Percentiles rank a stretch among this genome's conserved stretches.
These are phyloP conservation scores for Scaptomyza caliginosa DNA, from an alignment of 2,888 invertebrate species.

Conservation along the genomic window DNA sequence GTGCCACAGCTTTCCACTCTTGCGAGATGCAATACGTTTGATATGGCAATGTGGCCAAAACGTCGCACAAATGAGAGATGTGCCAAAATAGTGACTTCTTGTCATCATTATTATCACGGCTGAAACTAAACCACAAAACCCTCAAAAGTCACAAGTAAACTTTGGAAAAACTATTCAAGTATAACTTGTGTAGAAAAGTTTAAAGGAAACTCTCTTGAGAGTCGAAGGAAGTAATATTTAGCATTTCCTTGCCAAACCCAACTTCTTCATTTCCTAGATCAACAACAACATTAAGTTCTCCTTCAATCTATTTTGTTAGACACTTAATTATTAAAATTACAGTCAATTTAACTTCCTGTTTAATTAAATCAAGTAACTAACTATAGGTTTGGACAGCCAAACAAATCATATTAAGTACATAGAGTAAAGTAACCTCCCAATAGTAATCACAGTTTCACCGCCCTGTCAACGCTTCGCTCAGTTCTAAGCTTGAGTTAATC, in stretches of 20 bases:
- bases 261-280: not conserved
- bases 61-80: slow-evolving; percentile 45
- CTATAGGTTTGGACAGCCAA: not conserved
- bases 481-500: slow-evolving; percentile 55
- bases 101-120: slow-evolving; percentile 23
- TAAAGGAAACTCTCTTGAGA: too few species aligned
- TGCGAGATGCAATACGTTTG: slow-evolving; percentile 43
- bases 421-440: not conserved
- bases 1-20: slow-evolving; percentile 53
- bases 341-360: not conserved
- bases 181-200: not conserved
- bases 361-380: not conserved
- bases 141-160: slow-evolving; percentile 6
- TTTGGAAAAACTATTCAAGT: not conserved
- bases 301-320: not conserved
- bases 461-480: slow-evolving; percentile 45
- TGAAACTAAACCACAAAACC: not conserved
- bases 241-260: too few species aligned
- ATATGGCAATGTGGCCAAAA: slow-evolving; percentile 34
- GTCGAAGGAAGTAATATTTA: too few species aligned
- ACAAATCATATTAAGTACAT: not conserved
- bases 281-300: not conserved
- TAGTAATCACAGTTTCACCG: slow-evolving; percentile 25
- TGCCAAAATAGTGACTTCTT: slow-evolving; percentile 30
- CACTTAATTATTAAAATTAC: not conserved